phyloP scores from a whole-genome alignment of 2,797 vertebrate genomes.

The Clamator glandarius region DNA sequence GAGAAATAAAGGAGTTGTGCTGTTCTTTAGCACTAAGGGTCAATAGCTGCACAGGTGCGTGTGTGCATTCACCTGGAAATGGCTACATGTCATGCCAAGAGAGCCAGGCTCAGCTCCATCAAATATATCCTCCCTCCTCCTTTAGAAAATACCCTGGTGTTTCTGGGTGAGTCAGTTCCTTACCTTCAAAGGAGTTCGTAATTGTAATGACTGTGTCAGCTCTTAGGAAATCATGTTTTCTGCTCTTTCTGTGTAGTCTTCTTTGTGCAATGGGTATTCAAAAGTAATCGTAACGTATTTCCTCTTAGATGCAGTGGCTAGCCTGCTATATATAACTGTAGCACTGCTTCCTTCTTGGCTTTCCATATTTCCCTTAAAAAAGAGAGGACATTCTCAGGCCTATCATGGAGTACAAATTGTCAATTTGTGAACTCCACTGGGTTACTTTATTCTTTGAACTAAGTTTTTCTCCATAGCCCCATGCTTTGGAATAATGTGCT shows the following conservation, averaged over 20 bases:
- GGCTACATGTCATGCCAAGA: neutral
- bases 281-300: neutral
- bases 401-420: neutral
- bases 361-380: neutral
- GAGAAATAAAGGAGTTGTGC: neutral
- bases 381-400: neutral
- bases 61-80: neutral
- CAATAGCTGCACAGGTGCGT: accelerated
- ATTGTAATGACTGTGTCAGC: neutral
- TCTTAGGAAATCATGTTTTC: neutral
- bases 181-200: neutral
- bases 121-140: neutral
- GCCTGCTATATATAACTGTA: neutral
- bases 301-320: neutral
- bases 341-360: neutral
- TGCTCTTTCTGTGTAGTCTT: neutral
- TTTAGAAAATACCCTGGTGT: neutral
- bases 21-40: neutral
- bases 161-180: neutral
- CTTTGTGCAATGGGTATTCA: neutral
- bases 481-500: neutral
- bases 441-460: neutral
- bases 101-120: neutral
- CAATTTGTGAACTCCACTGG: neutral
- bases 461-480: neutral